Conservation (phyloP, 2,888 invertebrate species). For the Mamestra brassicae region DNA sequence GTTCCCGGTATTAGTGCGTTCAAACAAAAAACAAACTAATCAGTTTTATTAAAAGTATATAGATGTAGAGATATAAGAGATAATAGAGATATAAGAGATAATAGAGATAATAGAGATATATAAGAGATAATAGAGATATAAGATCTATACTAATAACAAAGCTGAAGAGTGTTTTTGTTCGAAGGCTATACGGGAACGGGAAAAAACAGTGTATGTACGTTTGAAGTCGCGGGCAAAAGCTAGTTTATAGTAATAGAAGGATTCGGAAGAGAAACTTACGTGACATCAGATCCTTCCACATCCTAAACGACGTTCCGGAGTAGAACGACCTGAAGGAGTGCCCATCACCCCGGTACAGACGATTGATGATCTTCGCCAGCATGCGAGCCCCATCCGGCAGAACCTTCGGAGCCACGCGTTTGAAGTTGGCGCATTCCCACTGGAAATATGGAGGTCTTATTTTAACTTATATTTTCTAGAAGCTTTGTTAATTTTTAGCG, state of each 20-base stretch:
- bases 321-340: constrained; percentile 93
- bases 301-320: constrained; percentile 92
- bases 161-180: too few relatives aligned
- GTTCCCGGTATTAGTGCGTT: too few relatives aligned
- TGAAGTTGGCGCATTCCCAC: constrained; percentile 95
- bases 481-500: background rate
- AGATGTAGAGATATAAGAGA: too few relatives aligned
- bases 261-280: constrained; percentile 91
- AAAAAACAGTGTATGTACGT: too few relatives aligned
- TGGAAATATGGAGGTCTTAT: constrained; percentile 66
- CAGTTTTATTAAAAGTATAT: too few relatives aligned
- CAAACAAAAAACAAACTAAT: too few relatives aligned
- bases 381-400: constrained; percentile 96
- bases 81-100: too few relatives aligned
- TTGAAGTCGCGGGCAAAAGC: too few relatives aligned
- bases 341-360: constrained; percentile 92
- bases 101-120: too few relatives aligned
- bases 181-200: too few relatives aligned
- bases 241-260: background rate
- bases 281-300: constrained; percentile 97
- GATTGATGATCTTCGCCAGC: constrained; percentile 94
- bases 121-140: too few relatives aligned
- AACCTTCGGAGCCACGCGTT: constrained; percentile 93
- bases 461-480: background rate
- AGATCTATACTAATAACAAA: too few relatives aligned